Conservation (phyloP, 2,113 vertebrate species). For the Callipepla californica region DNA sequence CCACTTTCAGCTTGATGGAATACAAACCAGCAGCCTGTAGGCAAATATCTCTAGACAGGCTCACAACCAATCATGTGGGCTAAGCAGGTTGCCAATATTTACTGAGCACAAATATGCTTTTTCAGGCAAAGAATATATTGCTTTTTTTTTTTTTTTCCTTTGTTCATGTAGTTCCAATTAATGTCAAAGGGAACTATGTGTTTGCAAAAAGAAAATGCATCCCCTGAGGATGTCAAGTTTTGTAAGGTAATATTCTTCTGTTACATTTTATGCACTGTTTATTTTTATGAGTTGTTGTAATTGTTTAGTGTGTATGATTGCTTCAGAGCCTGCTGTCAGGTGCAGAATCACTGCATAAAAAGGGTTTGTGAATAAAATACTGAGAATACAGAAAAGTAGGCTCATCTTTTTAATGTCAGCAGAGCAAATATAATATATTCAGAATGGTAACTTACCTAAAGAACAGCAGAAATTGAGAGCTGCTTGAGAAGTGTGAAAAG, state of each 20-base stretch:
- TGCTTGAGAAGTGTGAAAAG: neutral
- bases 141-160: constrained; percentile 46
- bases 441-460: neutral
- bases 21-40: neutral
- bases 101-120: constrained; percentile 13
- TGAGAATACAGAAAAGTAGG: neutral
- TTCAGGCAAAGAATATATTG: constrained; percentile 37
- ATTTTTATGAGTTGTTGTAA: constrained; percentile 71
- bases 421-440: neutral
- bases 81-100: constrained; percentile 42
- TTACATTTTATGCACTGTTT: constrained; percentile 67
- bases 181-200: constrained; percentile 58
- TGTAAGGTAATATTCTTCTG: constrained; percentile 63
- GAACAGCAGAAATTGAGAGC: neutral
- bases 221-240: constrained; percentile 54
- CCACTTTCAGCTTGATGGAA: neutral
- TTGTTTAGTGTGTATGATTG: constrained; percentile 62
- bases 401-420: neutral
- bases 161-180: constrained; percentile 54
- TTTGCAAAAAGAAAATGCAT: constrained; percentile 47
- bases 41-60: neutral
- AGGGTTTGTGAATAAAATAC: neutral
- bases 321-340: constrained; percentile 45
- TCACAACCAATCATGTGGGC: neutral
- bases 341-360: constrained; percentile 31